phyloP scores from a whole-genome alignment of 2,797 vertebrate genomes.

The Neostethus bicornis region DNA sequence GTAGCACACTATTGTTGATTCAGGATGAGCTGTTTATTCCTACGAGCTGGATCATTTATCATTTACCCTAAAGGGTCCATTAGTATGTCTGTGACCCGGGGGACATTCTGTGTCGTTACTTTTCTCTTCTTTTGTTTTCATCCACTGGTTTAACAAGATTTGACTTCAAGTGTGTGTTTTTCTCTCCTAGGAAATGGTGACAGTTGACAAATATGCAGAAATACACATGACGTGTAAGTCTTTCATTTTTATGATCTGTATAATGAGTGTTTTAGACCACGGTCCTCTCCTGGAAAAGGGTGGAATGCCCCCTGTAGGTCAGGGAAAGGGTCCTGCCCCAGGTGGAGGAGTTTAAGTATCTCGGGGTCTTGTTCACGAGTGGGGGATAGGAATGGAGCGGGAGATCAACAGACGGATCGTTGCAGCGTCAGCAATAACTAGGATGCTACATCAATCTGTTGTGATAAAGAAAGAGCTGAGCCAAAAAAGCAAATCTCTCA shows the following conservation, averaged over 20 bases:
- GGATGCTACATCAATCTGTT: no score
- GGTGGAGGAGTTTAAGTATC: no score
- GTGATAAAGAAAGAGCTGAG: no score
- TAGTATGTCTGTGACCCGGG: neutral
- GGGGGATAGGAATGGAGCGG: no score
- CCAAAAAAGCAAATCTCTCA: no score
- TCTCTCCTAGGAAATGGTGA: conserved; percentile 7
- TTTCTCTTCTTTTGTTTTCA: conserved; percentile 8
- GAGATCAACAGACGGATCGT: no score
- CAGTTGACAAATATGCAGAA: neutral
- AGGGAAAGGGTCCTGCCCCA: no score
- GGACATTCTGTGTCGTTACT: neutral
- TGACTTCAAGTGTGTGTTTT: neutral
- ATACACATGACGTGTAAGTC: conserved; percentile 27
- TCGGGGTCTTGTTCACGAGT: no score
- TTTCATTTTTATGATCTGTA: conserved; percentile 12
- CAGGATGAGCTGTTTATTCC: neutral
- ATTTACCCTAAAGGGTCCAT: conserved; percentile 4
- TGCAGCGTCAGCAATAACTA: no score
- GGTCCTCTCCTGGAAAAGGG: no score
- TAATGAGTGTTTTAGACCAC: neutral
- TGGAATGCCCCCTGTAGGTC: no score
- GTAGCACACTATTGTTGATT: neutral
- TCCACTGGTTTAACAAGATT: conserved; percentile 14
- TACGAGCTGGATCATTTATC: neutral